Base-by-base conservation (phyloP, 2,797 vertebrate species). In the Alouatta caraya region DNA sequence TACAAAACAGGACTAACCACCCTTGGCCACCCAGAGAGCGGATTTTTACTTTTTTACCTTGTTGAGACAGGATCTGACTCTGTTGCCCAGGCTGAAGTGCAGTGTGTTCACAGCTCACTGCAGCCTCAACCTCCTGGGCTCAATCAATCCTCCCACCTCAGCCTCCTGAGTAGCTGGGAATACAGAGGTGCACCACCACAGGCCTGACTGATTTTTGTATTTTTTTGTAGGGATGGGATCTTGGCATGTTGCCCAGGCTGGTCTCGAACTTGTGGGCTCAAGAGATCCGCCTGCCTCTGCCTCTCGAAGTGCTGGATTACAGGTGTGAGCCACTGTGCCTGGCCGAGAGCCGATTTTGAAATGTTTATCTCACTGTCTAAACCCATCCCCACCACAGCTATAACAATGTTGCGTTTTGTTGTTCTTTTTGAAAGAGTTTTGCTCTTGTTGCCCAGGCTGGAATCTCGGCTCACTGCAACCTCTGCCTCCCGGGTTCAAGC, bases 321-420 rank as follows among this genome's bases (percentile, higher is more conserved):
- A 67, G 61, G 15, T 17, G 33, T 4, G 15, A 67, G 33, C 33
- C 61, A 67, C 61, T 67, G 61, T 67, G 61, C 33, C 33, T 67
- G 15, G 61, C 15, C 4, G 33, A 67, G 30, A n/a, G 61, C 30
- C 17, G 15, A n/a, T 67, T 67, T 67, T n/a, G 8, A 24, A 10
- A 8, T 9, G 0, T n/a, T 26, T 17, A 9, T 1, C 13, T 14
- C 28, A 11, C 61, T 1, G 3, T 33, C 78, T 42, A 21, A 10
- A 57, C 42, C 17, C 1, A 2, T 6, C 55, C 28, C 46, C 11
- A 2, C 6, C 52, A 15, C 28, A 14, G 52, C 21, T 26, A 22
- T 11, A n/a, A 64, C 72, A 2, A 13, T 10, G 8, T 21, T 21
- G 1, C 2, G 12, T 14, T 8, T 37, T 1, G 33, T n/a, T n/a